Percentiles rank a stretch among this genome's conserved stretches.
Evolutionary conservation across 2,888 invertebrate genomes (phyloP).

Genomic region (Plebejus melissa): DNA sequence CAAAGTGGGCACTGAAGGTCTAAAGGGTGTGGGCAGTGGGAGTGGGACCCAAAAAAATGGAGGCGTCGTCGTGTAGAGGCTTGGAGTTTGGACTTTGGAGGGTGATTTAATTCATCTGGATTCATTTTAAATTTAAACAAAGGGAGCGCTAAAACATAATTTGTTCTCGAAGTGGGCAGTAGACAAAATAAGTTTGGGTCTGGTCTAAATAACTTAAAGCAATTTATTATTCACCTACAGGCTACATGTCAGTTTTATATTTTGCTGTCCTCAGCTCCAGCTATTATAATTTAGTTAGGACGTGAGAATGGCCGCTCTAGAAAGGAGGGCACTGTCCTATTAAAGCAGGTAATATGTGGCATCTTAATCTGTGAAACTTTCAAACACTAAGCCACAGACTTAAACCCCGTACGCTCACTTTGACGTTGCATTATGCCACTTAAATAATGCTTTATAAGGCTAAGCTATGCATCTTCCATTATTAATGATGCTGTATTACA

Average conservation of each 20-base stretch:
- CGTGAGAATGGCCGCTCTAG: not conserved
- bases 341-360: not conserved
- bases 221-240: not conserved
- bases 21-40: too few relatives aligned
- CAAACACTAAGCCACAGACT: not conserved
- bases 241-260: not conserved
- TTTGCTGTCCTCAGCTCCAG: not conserved
- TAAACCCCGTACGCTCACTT: not conserved
- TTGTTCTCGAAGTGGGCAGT: too few relatives aligned
- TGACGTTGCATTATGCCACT: not conserved
- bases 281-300: not conserved
- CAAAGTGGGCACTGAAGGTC: too few relatives aligned
- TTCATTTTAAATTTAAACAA: too few relatives aligned
- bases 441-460: not conserved
- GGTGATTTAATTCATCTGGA: too few relatives aligned
- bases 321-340: constrained; percentile 8
- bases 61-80: too few relatives aligned
- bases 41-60: too few relatives aligned
- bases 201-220: not conserved
- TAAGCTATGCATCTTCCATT: not conserved
- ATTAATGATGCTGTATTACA: not conserved
- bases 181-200: too few relatives aligned
- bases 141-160: too few relatives aligned
- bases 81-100: too few relatives aligned
- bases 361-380: not conserved